These are phyloP conservation scores for Rhynchomys soricoides DNA, from an alignment of 2,113 vertebrate species.

Conservation along the genomic window DNA sequence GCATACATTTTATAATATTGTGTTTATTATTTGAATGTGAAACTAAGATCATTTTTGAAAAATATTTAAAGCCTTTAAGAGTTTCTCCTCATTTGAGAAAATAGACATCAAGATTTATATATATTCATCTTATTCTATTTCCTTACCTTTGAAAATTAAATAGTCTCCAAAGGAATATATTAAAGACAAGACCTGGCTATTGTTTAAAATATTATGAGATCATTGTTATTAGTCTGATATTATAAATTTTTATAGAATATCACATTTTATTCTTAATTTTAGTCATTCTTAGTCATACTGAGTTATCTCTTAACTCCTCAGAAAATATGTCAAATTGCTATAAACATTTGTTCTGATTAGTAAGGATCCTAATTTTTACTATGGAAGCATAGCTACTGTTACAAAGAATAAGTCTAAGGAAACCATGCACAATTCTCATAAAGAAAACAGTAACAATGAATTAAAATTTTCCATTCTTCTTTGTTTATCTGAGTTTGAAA, in stretches of 20 bases:
- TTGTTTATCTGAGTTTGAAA: not conserved
- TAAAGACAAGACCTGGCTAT: not conserved
- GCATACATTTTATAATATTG: not conserved
- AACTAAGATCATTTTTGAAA: not conserved
- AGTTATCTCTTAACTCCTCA: slow-evolving; percentile 30
- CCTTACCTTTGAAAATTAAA: not conserved
- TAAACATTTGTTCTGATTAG: not conserved
- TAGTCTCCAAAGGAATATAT: not conserved
- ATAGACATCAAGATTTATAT: not conserved
- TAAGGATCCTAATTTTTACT: not conserved
- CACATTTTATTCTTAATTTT: not conserved
- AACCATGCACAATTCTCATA: not conserved
- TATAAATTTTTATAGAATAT: not conserved
- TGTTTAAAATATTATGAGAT: not conserved
- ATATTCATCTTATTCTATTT: not conserved
- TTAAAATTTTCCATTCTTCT: not conserved
- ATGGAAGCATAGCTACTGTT: not conserved
- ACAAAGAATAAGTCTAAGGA: not conserved
- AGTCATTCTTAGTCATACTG: not conserved
- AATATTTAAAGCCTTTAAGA: not conserved
- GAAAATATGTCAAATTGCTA: not conserved
- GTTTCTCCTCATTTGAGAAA: not conserved
- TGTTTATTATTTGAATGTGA: not conserved
- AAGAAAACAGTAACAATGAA: not conserved
- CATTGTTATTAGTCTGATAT: not conserved